These are phyloP conservation scores for Zaprionus obscuricornis DNA, from an alignment of 2,888 invertebrate species.

Conservation along the genomic window DNA sequence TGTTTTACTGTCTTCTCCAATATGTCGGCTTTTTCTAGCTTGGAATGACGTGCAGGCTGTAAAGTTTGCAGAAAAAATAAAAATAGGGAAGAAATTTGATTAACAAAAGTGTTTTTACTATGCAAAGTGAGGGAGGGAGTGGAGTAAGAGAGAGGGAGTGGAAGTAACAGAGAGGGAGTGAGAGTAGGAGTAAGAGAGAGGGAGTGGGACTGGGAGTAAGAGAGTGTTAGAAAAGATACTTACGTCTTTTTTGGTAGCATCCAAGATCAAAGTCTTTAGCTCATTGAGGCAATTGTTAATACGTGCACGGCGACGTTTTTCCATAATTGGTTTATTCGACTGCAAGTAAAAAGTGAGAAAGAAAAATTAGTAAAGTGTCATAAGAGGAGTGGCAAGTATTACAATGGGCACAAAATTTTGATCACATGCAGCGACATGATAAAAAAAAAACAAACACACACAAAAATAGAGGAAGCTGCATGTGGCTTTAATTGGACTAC, in stretches of 20 bases:
- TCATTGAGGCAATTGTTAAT: slow-evolving; percentile 95
- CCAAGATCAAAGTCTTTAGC: slow-evolving; percentile 92
- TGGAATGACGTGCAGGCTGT: slow-evolving; percentile 96
- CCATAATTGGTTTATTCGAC: slow-evolving; percentile 97
- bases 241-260: slow-evolving; percentile 95
- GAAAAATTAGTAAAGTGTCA: slow-evolving; percentile 56
- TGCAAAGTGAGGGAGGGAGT: too few relatives aligned
- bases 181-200: too few relatives aligned
- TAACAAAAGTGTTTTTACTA: slow-evolving; percentile 17
- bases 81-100: slow-evolving; percentile 7
- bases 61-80: slow-evolving; percentile 77
- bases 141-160: too few relatives aligned
- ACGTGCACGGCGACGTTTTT: slow-evolving; percentile 93
- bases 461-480: slow-evolving; percentile 67
- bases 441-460: too few relatives aligned
- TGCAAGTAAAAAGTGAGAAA: slow-evolving; percentile 83
- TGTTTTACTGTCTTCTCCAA: slow-evolving; percentile 97
- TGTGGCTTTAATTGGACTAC: slow-evolving; percentile 76
- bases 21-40: slow-evolving; percentile 98
- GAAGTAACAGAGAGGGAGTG: too few relatives aligned
- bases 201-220: too few relatives aligned
- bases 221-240: too few relatives aligned
- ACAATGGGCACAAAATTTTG: slow-evolving; percentile 39
- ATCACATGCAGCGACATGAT: slow-evolving; percentile 75
- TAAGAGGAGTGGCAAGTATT: background rate